Evolutionary conservation across 2,113 vertebrate genomes (phyloP), one percentile per base, ranked within the genome.

Genomic region (Ariopsis seemanni): DNA sequence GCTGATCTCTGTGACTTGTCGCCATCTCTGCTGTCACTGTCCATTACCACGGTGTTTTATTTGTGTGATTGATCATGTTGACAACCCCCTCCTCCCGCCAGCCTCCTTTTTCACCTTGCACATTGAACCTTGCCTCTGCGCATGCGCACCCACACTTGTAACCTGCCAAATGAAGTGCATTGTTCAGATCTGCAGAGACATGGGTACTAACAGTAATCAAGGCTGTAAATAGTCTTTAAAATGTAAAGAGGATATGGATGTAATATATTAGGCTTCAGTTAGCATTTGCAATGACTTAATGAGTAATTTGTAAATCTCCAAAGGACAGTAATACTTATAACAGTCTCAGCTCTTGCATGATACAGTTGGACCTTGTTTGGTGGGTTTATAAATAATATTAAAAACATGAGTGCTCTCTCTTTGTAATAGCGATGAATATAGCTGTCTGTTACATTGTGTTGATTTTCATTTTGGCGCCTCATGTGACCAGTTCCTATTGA

Each of bases 391-490:
- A 53, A 52, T 22, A 85, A 5, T 79, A 52, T 53, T 86, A 67
- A 34, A 34, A 77, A 65, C 71, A 53, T 20, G 69, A 11, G 53
- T 55, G 75, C 17, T 60, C 79, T 34, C 11, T 72, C 3, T 87
- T 3, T 67, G 14, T 25, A 20, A 53, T 7, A 4, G 57, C 53
- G n/a, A 74, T 87, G 18, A 62, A 74, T 63, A 62, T 75, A 63
- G 58, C 20, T 65, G 11, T 75, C 27, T 55, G 72, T 83, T 65
- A 10, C 62, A 78, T 72, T 87, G 48, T 77, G 69, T 58, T 88
- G 71, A 57, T 55, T 83, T 77, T 69, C 34, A 86, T 52, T 58
- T 79, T 74, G 72, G 78, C 50, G 52, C 69, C 72, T 85, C 74
- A 75, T 79, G 30, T 69, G 42, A 83, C 57, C 60, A 57, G 71